Evolutionary conservation across 2,113 vertebrate genomes (phyloP).

Genomic region (Corvus cornix): DNA sequence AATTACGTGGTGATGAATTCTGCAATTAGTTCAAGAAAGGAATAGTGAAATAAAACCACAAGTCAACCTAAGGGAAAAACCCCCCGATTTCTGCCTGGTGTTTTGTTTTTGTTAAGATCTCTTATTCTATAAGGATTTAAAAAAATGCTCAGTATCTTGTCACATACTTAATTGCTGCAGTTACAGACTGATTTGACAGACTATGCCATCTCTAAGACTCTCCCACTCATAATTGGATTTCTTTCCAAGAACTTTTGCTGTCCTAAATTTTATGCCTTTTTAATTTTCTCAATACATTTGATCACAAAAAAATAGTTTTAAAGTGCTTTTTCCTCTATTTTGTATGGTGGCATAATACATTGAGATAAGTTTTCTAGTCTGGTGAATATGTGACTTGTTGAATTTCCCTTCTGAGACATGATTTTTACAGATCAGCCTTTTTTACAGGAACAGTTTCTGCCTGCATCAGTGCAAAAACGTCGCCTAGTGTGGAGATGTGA

Average conservation of each 20-base stretch:
- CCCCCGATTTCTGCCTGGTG: fast-evolving
- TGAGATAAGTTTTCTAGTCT: background rate
- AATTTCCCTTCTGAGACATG: background rate
- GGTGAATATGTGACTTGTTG: background rate
- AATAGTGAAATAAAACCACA: constrained; percentile 14
- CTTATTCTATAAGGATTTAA: background rate
- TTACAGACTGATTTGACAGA: background rate
- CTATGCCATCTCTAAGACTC: background rate
- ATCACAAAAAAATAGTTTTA: background rate
- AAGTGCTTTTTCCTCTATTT: background rate
- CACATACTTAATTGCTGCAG: background rate
- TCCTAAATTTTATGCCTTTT: background rate
- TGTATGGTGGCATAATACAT: background rate
- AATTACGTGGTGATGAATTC: background rate
- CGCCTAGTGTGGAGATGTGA: background rate
- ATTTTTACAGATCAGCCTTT: background rate
- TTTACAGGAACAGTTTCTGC: background rate
- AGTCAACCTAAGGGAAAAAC: background rate
- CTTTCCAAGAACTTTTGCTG: background rate
- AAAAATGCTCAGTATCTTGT: background rate
- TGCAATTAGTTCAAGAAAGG: background rate
- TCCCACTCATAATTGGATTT: background rate
- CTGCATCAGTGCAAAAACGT: background rate
- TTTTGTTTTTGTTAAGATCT: background rate
- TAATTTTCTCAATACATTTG: background rate